A percentile compares a stretch with the other conserved stretches of the same genome.
phyloP scores from a whole-genome alignment of 2,797 vertebrate species.

The Denticeps clupeoides region DNA sequence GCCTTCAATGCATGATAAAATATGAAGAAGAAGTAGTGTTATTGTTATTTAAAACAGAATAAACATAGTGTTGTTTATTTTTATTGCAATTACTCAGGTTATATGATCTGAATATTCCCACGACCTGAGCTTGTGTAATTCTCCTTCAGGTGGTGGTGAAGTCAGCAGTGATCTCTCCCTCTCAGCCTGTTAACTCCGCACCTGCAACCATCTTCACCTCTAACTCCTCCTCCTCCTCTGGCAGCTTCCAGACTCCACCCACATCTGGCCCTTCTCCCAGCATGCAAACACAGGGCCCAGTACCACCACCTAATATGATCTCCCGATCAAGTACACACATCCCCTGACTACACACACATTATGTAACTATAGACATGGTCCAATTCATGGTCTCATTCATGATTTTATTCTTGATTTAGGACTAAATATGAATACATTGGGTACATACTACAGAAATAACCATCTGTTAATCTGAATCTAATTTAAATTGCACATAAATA shows the following conservation, averaged over 20 bases:
- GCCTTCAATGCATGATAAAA: too few relatives aligned
- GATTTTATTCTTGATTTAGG: too few relatives aligned
- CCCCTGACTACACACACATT: neutral
- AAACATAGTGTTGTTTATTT: too few relatives aligned
- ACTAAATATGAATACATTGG: too few relatives aligned
- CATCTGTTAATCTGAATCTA: too few relatives aligned
- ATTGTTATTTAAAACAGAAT: too few relatives aligned
- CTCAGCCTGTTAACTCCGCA: conserved; percentile 50
- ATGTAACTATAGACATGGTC: too few relatives aligned
- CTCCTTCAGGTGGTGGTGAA: conserved; percentile 68
- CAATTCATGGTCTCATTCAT: too few relatives aligned
- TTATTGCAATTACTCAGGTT: neutral
- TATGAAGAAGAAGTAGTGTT: too few relatives aligned
- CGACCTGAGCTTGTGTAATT: too few relatives aligned
- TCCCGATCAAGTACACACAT: neutral
- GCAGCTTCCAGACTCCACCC: conserved; percentile 49
- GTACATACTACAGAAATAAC: too few relatives aligned
- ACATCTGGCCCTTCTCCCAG: conserved; percentile 50
- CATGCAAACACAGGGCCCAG: conserved; percentile 52
- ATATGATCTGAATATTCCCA: neutral
- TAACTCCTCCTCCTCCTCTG: conserved; percentile 58
- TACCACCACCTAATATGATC: conserved; percentile 60
- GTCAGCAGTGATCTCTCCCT: conserved; percentile 48
- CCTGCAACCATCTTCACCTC: conserved; percentile 54
- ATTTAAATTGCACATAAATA: too few relatives aligned